These are phyloP conservation scores for Antedon mediterranea DNA, from an alignment of 53 echinoderm and acorn worm species.

Conservation along the genomic window DNA sequence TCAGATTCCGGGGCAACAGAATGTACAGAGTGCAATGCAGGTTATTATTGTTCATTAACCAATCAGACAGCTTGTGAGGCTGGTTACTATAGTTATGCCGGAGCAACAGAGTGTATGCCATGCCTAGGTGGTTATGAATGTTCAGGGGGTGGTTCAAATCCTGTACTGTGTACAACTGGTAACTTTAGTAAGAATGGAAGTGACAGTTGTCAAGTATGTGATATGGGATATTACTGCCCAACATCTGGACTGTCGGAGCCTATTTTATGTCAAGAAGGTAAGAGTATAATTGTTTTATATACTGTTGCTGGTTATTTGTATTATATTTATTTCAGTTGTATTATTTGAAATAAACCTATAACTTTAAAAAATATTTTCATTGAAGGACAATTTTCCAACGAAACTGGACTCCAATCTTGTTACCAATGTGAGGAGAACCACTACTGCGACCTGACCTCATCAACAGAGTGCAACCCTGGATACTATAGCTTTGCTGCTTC, in stretches of 20 bases:
- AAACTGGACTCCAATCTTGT: too few species aligned
- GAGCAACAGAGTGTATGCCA: slow-evolving; percentile 36
- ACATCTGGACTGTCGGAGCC: slow-evolving; percentile 42
- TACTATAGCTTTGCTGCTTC: slow-evolving; percentile 72
- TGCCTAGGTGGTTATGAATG: slow-evolving; percentile 77
- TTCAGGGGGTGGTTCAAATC: slow-evolving; percentile 21
- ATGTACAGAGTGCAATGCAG: slow-evolving; percentile 42
- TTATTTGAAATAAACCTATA: too few species aligned
- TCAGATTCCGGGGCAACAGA: slow-evolving; percentile 10
- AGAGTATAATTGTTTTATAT: neutral
- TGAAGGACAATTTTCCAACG: too few species aligned
- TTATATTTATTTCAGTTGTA: too few species aligned
- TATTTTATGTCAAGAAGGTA: slow-evolving; percentile 66
- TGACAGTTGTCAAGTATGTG: slow-evolving; percentile 33
- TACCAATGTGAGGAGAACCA: neutral
- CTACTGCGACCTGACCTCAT: slow-evolving; percentile 29
- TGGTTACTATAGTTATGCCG: slow-evolving; percentile 56
- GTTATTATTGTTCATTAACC: slow-evolving; percentile 48
- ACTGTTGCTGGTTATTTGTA: too few species aligned
- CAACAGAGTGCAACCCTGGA: slow-evolving; percentile 36
- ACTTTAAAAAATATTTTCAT: too few species aligned
- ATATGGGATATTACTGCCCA: slow-evolving; percentile 61
- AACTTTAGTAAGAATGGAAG: slow-evolving; percentile 44
- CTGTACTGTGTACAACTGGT: slow-evolving; percentile 35
- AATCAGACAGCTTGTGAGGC: slow-evolving; percentile 28